Conservation (phyloP, 1,140 invertebrate genomes). For the Drosophila gunungcola region DNA sequence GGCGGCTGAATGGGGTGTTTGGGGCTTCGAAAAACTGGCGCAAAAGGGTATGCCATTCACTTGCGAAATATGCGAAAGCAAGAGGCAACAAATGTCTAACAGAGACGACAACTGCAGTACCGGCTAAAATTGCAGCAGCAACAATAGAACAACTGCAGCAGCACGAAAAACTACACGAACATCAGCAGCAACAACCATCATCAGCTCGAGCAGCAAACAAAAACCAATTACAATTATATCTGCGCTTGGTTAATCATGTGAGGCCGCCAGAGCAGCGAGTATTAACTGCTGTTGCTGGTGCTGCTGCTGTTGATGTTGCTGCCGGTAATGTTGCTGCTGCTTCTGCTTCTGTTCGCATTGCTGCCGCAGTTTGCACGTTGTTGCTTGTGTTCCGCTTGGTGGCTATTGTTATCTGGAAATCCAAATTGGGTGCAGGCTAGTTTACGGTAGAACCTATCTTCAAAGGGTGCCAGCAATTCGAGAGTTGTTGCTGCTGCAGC, state of each 20-base stretch:
- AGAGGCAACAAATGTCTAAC: slow-evolving; percentile 30
- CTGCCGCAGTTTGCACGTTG: slow-evolving; percentile 38
- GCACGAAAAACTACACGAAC: slow-evolving; percentile 4
- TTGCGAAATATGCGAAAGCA: slow-evolving; percentile 36
- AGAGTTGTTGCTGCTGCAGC: slow-evolving; percentile 10
- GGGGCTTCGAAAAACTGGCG: slow-evolving; percentile 17
- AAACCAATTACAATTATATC: slow-evolving; percentile 75
- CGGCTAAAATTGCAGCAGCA: slow-evolving; percentile 16
- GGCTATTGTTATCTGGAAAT: slow-evolving; percentile 33
- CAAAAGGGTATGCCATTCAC: slow-evolving; percentile 46
- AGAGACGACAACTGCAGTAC: slow-evolving; percentile 14
- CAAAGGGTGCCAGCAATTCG: slow-evolving; percentile 16
- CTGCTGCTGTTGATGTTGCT: slow-evolving; percentile 1
- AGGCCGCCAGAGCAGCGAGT: slow-evolving; percentile 16
- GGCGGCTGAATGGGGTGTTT: not conserved
- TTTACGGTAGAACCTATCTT: slow-evolving; percentile 27
- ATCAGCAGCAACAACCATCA: slow-evolving; percentile 31
- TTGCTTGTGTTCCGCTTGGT: slow-evolving; percentile 39
- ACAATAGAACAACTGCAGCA: slow-evolving; percentile 24
- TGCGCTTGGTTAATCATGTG: slow-evolving; percentile 79
- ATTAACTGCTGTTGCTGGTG: slow-evolving; percentile 12
- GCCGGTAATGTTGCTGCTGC: slow-evolving; percentile 13
- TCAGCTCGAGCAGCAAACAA: slow-evolving; percentile 51
- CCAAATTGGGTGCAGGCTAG: slow-evolving; percentile 33
- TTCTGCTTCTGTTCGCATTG: slow-evolving; percentile 25